phyloP scores from a whole-genome alignment of 2,888 invertebrate species.

The Helicoverpa assulta region DNA sequence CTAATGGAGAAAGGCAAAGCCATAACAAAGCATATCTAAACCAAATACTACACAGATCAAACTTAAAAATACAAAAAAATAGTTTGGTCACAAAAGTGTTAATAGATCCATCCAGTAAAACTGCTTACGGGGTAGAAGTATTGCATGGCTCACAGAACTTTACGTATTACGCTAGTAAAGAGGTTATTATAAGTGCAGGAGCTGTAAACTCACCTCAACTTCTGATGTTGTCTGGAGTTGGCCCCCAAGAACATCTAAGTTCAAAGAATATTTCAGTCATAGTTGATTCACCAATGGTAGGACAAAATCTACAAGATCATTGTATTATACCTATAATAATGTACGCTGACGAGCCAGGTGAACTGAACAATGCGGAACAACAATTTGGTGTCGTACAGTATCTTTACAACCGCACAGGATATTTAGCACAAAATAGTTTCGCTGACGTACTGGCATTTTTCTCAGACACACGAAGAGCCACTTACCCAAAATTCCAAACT shows the following conservation, averaged over 20 bases:
- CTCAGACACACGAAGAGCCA: slow-evolving; percentile 68
- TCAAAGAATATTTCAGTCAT: slow-evolving; percentile 77
- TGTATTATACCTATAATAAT: slow-evolving; percentile 78
- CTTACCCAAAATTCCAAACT: slow-evolving; percentile 75
- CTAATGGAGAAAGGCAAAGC: slow-evolving; percentile 84
- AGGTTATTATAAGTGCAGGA: slow-evolving; percentile 87
- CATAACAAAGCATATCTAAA: slow-evolving; percentile 90
- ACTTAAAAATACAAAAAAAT: slow-evolving; percentile 57
- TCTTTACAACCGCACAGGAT: slow-evolving; percentile 86
- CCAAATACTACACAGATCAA: slow-evolving; percentile 67
- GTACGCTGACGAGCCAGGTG: slow-evolving; percentile 71
- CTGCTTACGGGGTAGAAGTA: slow-evolving; percentile 34
- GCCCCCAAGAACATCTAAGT: slow-evolving; percentile 79
- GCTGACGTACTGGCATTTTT: slow-evolving; percentile 87
- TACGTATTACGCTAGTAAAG: slow-evolving; percentile 72
- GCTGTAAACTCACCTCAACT: slow-evolving; percentile 86
- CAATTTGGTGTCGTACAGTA: slow-evolving; percentile 83
- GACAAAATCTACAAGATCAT: slow-evolving; percentile 89
- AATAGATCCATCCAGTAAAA: slow-evolving; percentile 12
- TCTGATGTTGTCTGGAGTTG: slow-evolving; percentile 87
- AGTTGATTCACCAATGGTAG: slow-evolving; percentile 85
- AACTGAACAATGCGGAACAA: slow-evolving; percentile 62
- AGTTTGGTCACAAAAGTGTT: slow-evolving; percentile 67
- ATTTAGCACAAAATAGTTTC: slow-evolving; percentile 83
- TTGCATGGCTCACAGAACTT: slow-evolving; percentile 6